These are phyloP conservation scores for Drosophila parabipectinata DNA, from an alignment of 1,140 invertebrate species.

Conservation along the genomic window DNA sequence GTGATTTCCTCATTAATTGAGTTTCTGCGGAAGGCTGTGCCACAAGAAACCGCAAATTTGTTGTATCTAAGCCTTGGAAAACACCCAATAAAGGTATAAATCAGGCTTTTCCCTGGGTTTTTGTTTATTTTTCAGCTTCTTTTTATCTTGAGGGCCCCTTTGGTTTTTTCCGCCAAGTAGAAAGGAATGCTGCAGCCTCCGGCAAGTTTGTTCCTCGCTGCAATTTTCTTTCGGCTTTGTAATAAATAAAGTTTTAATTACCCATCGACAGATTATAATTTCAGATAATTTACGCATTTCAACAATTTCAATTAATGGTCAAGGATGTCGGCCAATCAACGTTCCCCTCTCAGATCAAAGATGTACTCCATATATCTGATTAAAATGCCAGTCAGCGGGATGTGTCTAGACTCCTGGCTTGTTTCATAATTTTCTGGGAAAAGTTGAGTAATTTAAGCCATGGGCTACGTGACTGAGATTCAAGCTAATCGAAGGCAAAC, in stretches of 20 bases:
- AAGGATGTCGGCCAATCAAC: slow-evolving; percentile 30
- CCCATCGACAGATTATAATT: slow-evolving; percentile 48
- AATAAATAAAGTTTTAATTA: slow-evolving; percentile 77
- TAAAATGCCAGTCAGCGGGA: slow-evolving; percentile 30
- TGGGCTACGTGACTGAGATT: slow-evolving; percentile 48
- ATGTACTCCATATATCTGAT: slow-evolving; percentile 11
- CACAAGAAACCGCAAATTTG: slow-evolving; percentile 15
- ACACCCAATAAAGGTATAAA: slow-evolving; percentile 10
- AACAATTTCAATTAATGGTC: slow-evolving; percentile 54
- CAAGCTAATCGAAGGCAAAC: slow-evolving; percentile 41
- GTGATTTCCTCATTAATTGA: slow-evolving; percentile 15
- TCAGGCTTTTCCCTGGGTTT: slow-evolving; percentile 19
- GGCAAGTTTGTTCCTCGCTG: slow-evolving; percentile 31
- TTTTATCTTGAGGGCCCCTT: slow-evolving; percentile 27
- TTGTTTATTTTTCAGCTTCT: slow-evolving; percentile 33
- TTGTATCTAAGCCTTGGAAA: slow-evolving; percentile 10
- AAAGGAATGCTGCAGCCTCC: slow-evolving; percentile 40
- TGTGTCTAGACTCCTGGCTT: slow-evolving; percentile 17
- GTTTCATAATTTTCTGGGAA: slow-evolving; percentile 55
- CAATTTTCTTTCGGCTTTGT: slow-evolving; percentile 33
- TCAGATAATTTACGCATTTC: slow-evolving; percentile 35
- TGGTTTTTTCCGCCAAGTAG: slow-evolving; percentile 12
- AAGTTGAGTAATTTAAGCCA: slow-evolving; percentile 36
- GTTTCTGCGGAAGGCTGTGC: slow-evolving; percentile 12
- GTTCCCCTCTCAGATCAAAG: slow-evolving; percentile 5